Conservation (phyloP, 2,797 vertebrate genomes). For the Synaphobranchus kaupii region DNA sequence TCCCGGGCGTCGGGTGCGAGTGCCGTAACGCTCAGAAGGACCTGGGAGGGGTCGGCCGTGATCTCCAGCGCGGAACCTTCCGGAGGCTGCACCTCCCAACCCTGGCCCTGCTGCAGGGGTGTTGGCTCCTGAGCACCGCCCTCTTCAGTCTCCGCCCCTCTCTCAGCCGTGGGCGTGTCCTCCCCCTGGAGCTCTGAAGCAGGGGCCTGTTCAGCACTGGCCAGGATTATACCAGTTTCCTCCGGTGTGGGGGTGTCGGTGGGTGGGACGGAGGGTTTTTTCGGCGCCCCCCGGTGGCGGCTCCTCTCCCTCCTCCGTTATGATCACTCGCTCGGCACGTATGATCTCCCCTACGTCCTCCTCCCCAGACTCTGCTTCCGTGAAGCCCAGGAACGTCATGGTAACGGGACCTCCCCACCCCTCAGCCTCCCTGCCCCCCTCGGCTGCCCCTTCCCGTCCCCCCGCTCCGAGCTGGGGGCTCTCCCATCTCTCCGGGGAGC, state of each 20-base stretch:
- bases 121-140: background rate
- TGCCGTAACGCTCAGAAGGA: conserved; percentile 37
- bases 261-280: background rate
- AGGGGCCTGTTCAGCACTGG: background rate
- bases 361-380: conserved; percentile 43
- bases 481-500: background rate
- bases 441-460: background rate
- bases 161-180: background rate
- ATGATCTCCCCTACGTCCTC: conserved; percentile 51
- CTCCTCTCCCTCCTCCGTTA: conserved; percentile 66
- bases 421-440: conserved; percentile 17
- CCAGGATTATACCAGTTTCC: background rate
- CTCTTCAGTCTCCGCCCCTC: conserved; percentile 23
- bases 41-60: conserved; percentile 10
- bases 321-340: conserved; percentile 65
- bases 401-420: conserved; percentile 52
- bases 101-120: background rate
- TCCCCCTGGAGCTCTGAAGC: background rate
- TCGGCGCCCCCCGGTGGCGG: background rate
- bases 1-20: background rate
- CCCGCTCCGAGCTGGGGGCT: background rate
- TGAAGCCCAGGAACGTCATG: conserved; percentile 69
- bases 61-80: background rate
- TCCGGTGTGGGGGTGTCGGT: background rate
- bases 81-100: background rate